Base-by-base conservation (phyloP, 2,888 invertebrate species). In the Halictus quadricinctus region DNA sequence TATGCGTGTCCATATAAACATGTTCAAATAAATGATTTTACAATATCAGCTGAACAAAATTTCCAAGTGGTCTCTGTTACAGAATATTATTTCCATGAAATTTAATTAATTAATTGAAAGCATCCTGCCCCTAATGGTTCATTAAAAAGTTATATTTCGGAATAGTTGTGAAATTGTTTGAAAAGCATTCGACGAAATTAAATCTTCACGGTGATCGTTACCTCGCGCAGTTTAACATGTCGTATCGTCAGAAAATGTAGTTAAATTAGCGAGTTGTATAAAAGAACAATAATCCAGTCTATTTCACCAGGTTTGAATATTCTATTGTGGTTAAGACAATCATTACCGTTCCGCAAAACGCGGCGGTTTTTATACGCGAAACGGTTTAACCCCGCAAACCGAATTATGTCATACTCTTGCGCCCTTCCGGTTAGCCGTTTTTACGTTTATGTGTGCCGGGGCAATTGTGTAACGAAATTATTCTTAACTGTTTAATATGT, bases 291-390 rank as follows among this genome's bases (percentile, higher is more conserved):
- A 73, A 73, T 77, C 48, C 7, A 18, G 36, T 15, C 18, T 41
- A 18, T 48, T 41, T 54, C 18, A 41, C n/a, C 76, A 18, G 29
- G n/a, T 70, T 81, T 66, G 48, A 76, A 81, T 77, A 81, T 83
- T 77, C 73, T 50, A 70, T 81, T 60, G 77, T 69, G 73, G 69
- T 50, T 15, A 69, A 25, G 66, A 50, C 69, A 74, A 60, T 70
- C 58, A 43, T 46, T 29, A 21, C 10, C 58, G 10, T 18, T 36
- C 18, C 29, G 25, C 29, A 7, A 36, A 46, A 72, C 46, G 7
- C 36, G 64, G 15, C 60, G 21, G 2, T 18, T 72, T 75, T 74
- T 79, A 36, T 46, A 18, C 48, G 43, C 46, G 50, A 64, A 80
- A 80, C 75, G 72, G 48, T 29, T 60, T 74, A 60, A 75, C 70